Base-by-base conservation (phyloP, 2,113 vertebrate genomes). In the Oncorhynchus kisutch region DNA sequence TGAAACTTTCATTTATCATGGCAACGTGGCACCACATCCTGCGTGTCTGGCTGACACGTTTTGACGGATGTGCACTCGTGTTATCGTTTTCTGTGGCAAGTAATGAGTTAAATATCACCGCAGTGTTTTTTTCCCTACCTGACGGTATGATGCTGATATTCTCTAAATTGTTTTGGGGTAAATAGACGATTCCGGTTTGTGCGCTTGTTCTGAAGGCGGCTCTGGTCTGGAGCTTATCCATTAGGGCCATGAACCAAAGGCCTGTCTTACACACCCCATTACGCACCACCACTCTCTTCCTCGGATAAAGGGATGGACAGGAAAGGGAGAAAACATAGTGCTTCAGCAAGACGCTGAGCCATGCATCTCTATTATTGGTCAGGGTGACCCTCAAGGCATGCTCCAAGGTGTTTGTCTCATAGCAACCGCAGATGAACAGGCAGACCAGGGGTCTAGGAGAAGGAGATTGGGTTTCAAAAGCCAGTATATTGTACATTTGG, bases 1-100 rank as follows among this genome's bases (percentile, higher is more conserved):
- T 70, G 72, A 78, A 29, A 66, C 29, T 12, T 39, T 20, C 8
- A 8, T 48, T 70, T 76, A 76, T 72, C 49, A 74, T 60, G 68
- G 27, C 71, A 66, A 49, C 20, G 24, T 59, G 22, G 45, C 59
- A 71, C 27, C 48, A 7, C 49, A 29, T 27, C 27, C 34, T 22
- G 49, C 57, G 49, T 45, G 45, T 80, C 74, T 45, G 9, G 49
- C 66, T 51, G 71, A 59, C 49, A 72, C 6, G 49, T 13, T 57
- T 22, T 59, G 71, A 75, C 18, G 34, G 29, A 16, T 49, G 8
- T 24, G 25, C 69, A 13, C n/a, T 22, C 59, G 1, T 54, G 16
- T 18, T 18, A 54, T 54, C 18, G 51, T 54, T 18, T 54, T 54
- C 5, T 18, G 9, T 45, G 39, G 9, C 9, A 45, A 45, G 39